phyloP scores from a whole-genome alignment of 2,797 vertebrate species.

The Chelidonichthys spinosus region DNA sequence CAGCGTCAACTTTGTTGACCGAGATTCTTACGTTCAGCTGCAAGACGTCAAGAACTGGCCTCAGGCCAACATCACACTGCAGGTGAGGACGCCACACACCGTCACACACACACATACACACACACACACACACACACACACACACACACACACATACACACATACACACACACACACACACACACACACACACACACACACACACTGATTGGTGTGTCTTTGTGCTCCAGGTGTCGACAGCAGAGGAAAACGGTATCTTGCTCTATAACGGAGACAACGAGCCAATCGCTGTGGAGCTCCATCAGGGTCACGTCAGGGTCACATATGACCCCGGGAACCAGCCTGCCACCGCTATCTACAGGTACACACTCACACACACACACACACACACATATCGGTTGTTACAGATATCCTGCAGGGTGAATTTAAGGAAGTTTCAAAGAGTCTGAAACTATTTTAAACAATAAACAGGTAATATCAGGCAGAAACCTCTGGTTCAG shows the following conservation, averaged over 20 bases:
- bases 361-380: slow-evolving; percentile 77
- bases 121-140: background rate
- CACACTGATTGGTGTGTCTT: background rate
- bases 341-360: slow-evolving; percentile 94
- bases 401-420: too few species aligned
- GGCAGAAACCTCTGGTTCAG: too few species aligned
- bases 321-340: slow-evolving; percentile 95
- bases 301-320: slow-evolving; percentile 94
- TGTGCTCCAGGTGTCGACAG: slow-evolving; percentile 92
- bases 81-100: slow-evolving; percentile 80
- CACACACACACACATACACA: slow-evolving; percentile 6
- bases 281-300: slow-evolving; percentile 95
- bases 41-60: slow-evolving; percentile 95
- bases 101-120: background rate
- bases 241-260: slow-evolving; percentile 95
- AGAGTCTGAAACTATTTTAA: too few species aligned
- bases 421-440: too few species aligned
- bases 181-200: slow-evolving; percentile 5
- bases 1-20: slow-evolving; percentile 95
- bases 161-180: background rate
- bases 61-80: slow-evolving; percentile 95
- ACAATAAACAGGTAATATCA: too few species aligned
- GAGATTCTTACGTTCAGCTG: slow-evolving; percentile 94
- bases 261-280: slow-evolving; percentile 95
- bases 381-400: background rate